Evolutionary conservation across 2,888 invertebrate species (phyloP).

Genomic region (Linyphia triangularis): DNA sequence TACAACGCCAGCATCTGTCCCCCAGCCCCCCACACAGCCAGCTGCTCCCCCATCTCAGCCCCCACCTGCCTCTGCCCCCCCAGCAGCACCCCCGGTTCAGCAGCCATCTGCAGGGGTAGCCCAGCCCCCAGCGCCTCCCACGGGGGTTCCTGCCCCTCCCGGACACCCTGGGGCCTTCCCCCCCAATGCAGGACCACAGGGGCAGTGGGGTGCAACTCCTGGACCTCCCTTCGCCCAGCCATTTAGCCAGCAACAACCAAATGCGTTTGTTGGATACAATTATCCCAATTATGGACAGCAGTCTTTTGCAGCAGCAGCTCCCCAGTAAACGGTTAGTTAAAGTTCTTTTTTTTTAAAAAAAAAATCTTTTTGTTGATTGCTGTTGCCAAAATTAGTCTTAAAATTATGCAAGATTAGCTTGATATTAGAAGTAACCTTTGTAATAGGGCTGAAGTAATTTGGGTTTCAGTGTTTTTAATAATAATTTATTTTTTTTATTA

Average conservation of each 20-base stretch:
- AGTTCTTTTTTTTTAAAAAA: too few species aligned
- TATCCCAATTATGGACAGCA: constrained; percentile 71
- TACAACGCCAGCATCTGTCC: constrained; percentile 44
- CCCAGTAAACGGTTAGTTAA: constrained; percentile 59
- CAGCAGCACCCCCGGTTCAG: constrained; percentile 56
- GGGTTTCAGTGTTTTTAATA: too few species aligned
- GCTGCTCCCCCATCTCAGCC: constrained; percentile 61
- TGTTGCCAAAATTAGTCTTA: too few species aligned
- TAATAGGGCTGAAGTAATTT: too few species aligned
- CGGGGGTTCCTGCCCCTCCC: constrained; percentile 70
- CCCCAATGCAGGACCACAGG: constrained; percentile 51
- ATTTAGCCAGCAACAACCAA: constrained; percentile 59
- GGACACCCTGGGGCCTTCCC: constrained; percentile 60
- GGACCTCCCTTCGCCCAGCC: constrained; percentile 49
- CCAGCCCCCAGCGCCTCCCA: constrained; percentile 54
- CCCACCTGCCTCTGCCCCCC: constrained; percentile 66
- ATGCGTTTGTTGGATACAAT: constrained; percentile 71
- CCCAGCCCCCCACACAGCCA: constrained; percentile 53
- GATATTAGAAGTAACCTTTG: too few species aligned
- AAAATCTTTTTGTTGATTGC: too few species aligned
- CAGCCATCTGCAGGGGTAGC: constrained; percentile 56
- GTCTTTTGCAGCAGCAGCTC: constrained; percentile 51
- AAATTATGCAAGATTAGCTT: too few species aligned
- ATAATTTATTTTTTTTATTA: too few species aligned
- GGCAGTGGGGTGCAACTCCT: constrained; percentile 58